phyloP scores from a whole-genome alignment of 2,888 invertebrate genomes.

The Ennomos erosarius region DNA sequence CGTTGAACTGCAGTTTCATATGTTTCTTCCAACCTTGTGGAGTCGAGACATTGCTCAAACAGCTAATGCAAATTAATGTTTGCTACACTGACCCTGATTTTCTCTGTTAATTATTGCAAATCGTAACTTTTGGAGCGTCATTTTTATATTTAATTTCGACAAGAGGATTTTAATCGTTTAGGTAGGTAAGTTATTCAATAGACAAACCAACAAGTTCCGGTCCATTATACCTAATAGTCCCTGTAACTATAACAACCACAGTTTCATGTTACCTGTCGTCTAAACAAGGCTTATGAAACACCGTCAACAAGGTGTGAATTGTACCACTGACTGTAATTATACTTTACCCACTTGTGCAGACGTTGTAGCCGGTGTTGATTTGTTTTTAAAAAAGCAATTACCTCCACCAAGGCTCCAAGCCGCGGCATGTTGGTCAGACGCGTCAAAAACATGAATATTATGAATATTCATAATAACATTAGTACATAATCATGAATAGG shows the following conservation, averaged over 20 bases:
- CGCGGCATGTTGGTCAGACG: conserved; percentile 3
- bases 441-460: conserved; percentile 40
- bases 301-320: conserved; percentile 14
- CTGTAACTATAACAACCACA: no score
- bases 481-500: conserved; percentile 55
- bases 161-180: no score
- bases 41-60: conserved; percentile 16
- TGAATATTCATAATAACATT: conserved; percentile 63
- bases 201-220: no score
- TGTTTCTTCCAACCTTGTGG: conserved; percentile 22
- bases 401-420: conserved; percentile 12
- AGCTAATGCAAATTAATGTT: conserved; percentile 2
- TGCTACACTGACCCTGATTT: conserved; percentile 13
- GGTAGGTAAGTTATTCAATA: no score
- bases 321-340: conserved; percentile 8
- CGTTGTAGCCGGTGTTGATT: conserved; percentile 35
- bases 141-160: no score
- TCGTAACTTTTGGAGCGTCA: no score
- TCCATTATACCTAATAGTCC: no score
- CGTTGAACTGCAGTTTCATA: conserved; percentile 43
- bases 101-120: conserved; percentile 1
- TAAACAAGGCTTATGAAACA: conserved; percentile 6
- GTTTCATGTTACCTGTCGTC: not conserved
- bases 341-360: conserved; percentile 63
- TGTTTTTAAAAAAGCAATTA: conserved; percentile 27